A percentile compares a stretch with the other conserved stretches of the same genome.
Evolutionary conservation across 1,140 invertebrate species (phyloP).

Genomic region (Rhopalosiphum padi): DNA sequence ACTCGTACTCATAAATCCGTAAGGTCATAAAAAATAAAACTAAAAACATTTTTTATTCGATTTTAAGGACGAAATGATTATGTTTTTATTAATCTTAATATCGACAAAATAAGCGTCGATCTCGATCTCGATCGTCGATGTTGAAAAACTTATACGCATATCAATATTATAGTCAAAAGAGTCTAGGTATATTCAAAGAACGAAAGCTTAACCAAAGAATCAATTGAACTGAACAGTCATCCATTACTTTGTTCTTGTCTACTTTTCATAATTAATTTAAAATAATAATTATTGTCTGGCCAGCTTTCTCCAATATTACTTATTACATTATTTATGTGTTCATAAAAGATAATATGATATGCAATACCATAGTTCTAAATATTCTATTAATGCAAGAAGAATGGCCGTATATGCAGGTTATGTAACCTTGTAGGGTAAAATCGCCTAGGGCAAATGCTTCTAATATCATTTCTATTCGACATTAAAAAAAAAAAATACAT

Average conservation of each 20-base stretch:
- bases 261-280: not conserved
- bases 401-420: not conserved
- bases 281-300: not conserved
- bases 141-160: not conserved
- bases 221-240: not conserved
- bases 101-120: not conserved
- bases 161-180: not conserved
- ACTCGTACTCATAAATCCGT: not conserved
- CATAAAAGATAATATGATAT: not conserved
- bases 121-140: not conserved
- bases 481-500: not conserved
- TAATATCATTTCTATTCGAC: not conserved
- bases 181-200: not conserved
- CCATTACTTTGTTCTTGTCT: not conserved
- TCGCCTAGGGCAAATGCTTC: not conserved
- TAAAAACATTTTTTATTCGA: not conserved
- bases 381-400: not conserved
- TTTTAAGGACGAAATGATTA: constrained; percentile 41
- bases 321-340: not conserved
- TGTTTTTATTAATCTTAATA: not conserved
- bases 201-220: not conserved
- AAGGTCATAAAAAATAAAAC: not conserved
- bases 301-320: not conserved
- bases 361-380: constrained; percentile 2
- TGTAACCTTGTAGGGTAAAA: not conserved